A percentile compares a stretch with the other conserved stretches of the same genome.
Evolutionary conservation across 2,113 vertebrate genomes (phyloP).

Genomic region (Hyla sarda): DNA sequence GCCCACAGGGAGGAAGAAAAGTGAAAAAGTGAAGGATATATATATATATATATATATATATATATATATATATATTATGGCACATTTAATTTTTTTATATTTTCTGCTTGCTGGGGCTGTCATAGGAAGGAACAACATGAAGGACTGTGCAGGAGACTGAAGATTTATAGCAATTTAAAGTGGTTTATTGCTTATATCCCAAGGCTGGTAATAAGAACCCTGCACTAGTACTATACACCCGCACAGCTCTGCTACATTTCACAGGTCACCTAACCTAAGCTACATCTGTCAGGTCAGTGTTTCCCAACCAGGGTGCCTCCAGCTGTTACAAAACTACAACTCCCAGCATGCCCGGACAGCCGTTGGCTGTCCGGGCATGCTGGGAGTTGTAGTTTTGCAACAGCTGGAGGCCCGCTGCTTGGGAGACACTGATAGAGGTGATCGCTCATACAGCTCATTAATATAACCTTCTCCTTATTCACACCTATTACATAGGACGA

Average conservation of each 20-base stretch:
- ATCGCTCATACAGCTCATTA: not conserved
- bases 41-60: not conserved
- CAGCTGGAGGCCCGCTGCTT: too few relatives aligned
- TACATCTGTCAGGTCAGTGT: too few relatives aligned
- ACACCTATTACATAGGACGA: not conserved
- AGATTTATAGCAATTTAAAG: conserved; percentile 25
- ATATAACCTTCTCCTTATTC: not conserved
- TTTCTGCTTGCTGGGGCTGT: conserved; percentile 3
- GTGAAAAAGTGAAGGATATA: too few relatives aligned
- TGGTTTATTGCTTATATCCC: not conserved
- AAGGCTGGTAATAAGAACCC: not conserved
- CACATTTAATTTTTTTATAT: conserved; percentile 15
- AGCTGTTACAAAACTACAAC: too few relatives aligned
- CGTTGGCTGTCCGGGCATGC: too few relatives aligned
- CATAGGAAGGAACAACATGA: not conserved
- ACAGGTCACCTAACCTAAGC: too few relatives aligned
- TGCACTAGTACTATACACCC: not conserved
- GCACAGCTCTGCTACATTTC: not conserved
- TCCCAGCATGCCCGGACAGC: too few relatives aligned
- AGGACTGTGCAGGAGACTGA: not conserved
- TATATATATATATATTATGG: not conserved
- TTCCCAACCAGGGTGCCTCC: too few relatives aligned
- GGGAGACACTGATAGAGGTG: too few relatives aligned
- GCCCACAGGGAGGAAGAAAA: not conserved
- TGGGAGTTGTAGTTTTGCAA: too few relatives aligned